These are phyloP conservation scores for Acropora tenuis DNA, from an alignment of 64 coral and sea anemone species.

Conservation along the genomic window DNA sequence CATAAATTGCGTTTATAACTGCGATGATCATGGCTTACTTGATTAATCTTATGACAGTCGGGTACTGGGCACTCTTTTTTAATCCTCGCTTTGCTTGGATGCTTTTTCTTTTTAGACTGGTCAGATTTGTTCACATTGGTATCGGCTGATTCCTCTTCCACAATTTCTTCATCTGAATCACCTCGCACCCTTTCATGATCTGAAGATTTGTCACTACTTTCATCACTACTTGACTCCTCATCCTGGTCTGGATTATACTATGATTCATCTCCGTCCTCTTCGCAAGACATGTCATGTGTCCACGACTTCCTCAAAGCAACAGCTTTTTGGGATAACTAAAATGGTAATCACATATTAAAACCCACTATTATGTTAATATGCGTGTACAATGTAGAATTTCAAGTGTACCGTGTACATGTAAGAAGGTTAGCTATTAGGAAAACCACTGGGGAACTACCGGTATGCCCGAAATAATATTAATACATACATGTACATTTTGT, in stretches of 20 bases:
- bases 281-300: constrained; percentile 26
- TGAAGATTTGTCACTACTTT: constrained; percentile 29
- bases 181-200: constrained; percentile 7
- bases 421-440: constrained; percentile 29
- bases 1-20: too few species aligned
- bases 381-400: constrained; percentile 28
- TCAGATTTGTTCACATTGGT: constrained; percentile 12
- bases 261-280: constrained; percentile 51
- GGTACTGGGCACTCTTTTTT: constrained; percentile 23
- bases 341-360: constrained; percentile 27
- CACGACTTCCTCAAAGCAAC: constrained; percentile 39
- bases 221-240: constrained; percentile 38
- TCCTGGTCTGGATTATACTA: constrained; percentile 35
- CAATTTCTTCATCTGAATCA: constrained; percentile 36
- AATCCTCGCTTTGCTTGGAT: constrained; percentile 38
- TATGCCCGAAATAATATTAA: constrained; percentile 39
- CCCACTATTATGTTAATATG: constrained; percentile 30
- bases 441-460: constrained; percentile 24
- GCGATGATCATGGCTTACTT: too few species aligned
- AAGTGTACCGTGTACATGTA: constrained; percentile 38
- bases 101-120: constrained; percentile 40
- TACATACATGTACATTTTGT: constrained; percentile 37
- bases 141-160: constrained; percentile 28
- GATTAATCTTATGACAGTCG: constrained; percentile 24
- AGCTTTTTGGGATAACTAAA: constrained; percentile 44